These are phyloP conservation scores for Eudemis profundana DNA, from an alignment of 2,888 invertebrate genomes.

Conservation along the genomic window DNA sequence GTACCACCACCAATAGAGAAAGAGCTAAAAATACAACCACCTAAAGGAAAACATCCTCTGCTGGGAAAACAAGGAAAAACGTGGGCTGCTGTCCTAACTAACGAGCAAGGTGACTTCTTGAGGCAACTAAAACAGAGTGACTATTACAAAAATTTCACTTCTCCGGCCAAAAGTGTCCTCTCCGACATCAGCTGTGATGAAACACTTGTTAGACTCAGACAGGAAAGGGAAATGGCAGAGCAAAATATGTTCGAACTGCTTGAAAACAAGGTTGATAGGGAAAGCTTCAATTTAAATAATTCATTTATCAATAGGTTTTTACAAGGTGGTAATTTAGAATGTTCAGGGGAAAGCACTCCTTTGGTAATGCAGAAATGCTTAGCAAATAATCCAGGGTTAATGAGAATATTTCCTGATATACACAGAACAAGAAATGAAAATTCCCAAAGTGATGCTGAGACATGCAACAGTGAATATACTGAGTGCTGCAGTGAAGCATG, in stretches of 20 bases:
- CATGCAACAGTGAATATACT: slow-evolving; percentile 66
- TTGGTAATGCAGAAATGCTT: slow-evolving; percentile 74
- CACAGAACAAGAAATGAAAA: slow-evolving; percentile 54
- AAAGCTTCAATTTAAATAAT: slow-evolving; percentile 89
- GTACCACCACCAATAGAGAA: slow-evolving; percentile 23
- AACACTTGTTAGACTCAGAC: slow-evolving; percentile 58
- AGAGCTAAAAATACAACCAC: slow-evolving; percentile 50
- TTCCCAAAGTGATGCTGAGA: slow-evolving; percentile 64
- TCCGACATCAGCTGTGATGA: slow-evolving; percentile 74
- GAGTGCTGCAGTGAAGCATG: slow-evolving; percentile 70
- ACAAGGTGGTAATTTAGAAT: slow-evolving; percentile 66
- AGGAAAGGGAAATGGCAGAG: slow-evolving; percentile 85
- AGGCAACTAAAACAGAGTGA: slow-evolving; percentile 76
- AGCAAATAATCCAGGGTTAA: slow-evolving; percentile 66
- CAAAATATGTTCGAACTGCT: slow-evolving; percentile 91
- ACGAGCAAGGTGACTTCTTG: slow-evolving; percentile 79
- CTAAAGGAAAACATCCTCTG: slow-evolving; percentile 75
- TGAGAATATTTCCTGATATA: slow-evolving; percentile 68
- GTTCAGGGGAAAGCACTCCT: slow-evolving; percentile 77
- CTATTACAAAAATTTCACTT: slow-evolving; percentile 76
- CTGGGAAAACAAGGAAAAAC: slow-evolving; percentile 72
- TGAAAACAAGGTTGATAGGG: slow-evolving; percentile 89
- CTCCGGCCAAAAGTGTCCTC: slow-evolving; percentile 71
- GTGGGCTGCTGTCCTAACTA: slow-evolving; percentile 76
- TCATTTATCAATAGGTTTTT: slow-evolving; percentile 86